Percentiles rank a stretch among this genome's conserved stretches.
Conservation (phyloP, 1,140 invertebrate genomes). For the Magallana angulata region DNA sequence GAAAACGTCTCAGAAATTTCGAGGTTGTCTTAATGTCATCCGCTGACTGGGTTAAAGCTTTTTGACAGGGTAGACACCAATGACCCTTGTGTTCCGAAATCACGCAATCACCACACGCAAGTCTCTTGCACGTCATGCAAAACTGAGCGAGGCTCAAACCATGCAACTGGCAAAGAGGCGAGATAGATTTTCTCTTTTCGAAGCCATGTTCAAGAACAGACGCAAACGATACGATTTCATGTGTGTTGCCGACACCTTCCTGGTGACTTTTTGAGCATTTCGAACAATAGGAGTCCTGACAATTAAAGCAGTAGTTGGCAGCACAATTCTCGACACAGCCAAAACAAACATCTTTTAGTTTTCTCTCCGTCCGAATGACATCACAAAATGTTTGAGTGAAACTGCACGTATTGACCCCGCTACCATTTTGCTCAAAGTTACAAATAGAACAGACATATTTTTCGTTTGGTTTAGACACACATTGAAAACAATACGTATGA, state of each 20-base stretch:
- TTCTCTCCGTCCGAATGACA: conserved; percentile 9
- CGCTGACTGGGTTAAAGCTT: not conserved
- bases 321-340: not conserved
- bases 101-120: not conserved
- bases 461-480: not conserved
- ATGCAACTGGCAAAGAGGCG: not conserved
- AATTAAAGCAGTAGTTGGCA: not conserved
- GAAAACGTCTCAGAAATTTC: not conserved
- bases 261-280: not conserved
- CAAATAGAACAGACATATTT: not conserved
- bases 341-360: not conserved
- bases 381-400: conserved; percentile 14
- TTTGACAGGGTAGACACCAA: not conserved
- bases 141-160: not conserved
- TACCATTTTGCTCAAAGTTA: not conserved
- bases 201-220: conserved; percentile 20
- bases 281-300: not conserved
- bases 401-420: not conserved
- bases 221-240: not conserved
- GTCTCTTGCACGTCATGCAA: conserved; percentile 3
- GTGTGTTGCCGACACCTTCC: not conserved
- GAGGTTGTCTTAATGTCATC: not conserved
- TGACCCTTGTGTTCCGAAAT: not conserved
- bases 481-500: not conserved
- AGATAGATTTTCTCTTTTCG: not conserved